phyloP scores from a whole-genome alignment of 2,797 vertebrate species.

The Chrysocyon brachyurus region DNA sequence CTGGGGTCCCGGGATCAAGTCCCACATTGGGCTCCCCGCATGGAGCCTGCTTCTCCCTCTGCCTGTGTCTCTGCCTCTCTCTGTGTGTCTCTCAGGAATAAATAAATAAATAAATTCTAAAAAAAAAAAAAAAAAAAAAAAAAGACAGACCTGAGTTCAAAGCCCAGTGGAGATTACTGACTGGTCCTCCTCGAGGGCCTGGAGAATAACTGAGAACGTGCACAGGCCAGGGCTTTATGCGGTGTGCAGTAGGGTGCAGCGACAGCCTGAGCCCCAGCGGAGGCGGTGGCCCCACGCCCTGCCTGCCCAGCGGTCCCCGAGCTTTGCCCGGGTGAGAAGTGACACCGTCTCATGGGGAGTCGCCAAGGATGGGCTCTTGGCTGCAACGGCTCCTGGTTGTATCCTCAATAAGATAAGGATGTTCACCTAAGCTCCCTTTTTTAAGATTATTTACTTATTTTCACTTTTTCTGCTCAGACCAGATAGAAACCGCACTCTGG shows the following conservation, averaged over 20 bases:
- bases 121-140: no score
- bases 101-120: no score
- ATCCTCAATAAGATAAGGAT: neutral
- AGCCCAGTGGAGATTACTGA: neutral
- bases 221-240: neutral
- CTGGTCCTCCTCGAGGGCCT: neutral
- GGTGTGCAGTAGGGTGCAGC: no score
- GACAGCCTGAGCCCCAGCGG: no score
- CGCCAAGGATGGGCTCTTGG: neutral
- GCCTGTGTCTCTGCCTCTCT: no score
- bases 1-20: no score
- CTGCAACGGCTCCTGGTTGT: neutral
- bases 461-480: neutral
- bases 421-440: neutral
- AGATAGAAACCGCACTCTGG: neutral
- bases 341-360: neutral
- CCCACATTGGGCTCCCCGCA: no score
- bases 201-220: neutral
- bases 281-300: no score
- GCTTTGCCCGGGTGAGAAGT: neutral
- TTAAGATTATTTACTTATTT: neutral
- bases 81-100: no score
- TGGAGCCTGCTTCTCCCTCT: no score
- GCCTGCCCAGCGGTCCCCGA: neutral
- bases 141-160: neutral